Conservation (phyloP, 2,888 invertebrate species). For the Standfussiana lucernea region DNA sequence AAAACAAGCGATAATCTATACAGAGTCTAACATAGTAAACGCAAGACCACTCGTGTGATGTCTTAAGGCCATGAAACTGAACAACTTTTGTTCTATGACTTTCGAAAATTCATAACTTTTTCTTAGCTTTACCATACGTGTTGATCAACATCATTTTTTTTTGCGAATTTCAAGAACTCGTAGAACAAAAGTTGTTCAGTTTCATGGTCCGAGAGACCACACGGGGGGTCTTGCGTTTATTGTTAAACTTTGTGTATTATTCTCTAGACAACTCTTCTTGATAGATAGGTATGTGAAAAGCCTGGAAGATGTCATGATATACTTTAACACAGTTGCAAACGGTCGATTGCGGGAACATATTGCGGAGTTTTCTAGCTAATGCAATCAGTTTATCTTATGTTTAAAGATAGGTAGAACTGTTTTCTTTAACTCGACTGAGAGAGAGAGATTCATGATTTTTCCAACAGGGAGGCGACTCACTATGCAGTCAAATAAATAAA, state of each 20-base stretch:
- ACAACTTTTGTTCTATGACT: neutral
- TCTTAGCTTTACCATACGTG: no score
- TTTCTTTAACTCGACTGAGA: neutral
- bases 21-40: neutral
- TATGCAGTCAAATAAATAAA: neutral
- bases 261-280: no score
- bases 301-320: neutral
- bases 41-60: neutral
- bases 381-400: neutral
- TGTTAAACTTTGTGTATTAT: neutral
- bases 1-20: neutral
- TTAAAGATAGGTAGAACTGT: neutral
- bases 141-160: neutral
- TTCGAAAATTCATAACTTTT: neutral
- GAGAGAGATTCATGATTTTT: neutral
- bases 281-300: neutral
- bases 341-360: neutral
- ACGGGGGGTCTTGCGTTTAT: neutral
- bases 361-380: neutral
- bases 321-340: no score
- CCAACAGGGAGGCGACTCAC: neutral
- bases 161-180: neutral
- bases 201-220: neutral
- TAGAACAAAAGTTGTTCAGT: neutral
- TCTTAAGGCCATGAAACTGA: neutral